Percentiles rank a stretch among this genome's conserved stretches.
These are phyloP conservation scores for Oryzias melastigma DNA, from an alignment of 2,113 vertebrate genomes.

Conservation along the genomic window DNA sequence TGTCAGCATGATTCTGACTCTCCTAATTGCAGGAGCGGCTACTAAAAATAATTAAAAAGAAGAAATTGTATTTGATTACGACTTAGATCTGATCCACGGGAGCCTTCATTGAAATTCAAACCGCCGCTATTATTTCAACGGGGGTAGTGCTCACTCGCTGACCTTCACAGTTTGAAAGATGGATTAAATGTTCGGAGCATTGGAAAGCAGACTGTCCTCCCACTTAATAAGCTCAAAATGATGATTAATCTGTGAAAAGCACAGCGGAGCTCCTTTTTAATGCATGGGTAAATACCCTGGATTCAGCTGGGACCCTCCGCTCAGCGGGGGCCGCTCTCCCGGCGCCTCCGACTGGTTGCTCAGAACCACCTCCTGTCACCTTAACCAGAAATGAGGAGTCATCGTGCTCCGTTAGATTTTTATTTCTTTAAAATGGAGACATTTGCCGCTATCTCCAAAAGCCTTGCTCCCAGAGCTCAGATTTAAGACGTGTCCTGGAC, in stretches of 20 bases:
- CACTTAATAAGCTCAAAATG: slow-evolving; percentile 77
- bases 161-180: slow-evolving; percentile 79
- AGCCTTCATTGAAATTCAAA: slow-evolving; percentile 60
- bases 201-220: slow-evolving; percentile 71
- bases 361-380: slow-evolving; percentile 36
- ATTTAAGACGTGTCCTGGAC: slow-evolving; percentile 54
- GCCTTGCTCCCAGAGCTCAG: slow-evolving; percentile 37
- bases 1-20: slow-evolving; percentile 27
- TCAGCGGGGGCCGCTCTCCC: slow-evolving; percentile 21
- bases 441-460: slow-evolving; percentile 25
- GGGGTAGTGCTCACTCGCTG: slow-evolving; percentile 64
- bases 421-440: neutral
- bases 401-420: slow-evolving; percentile 39
- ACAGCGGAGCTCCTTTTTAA: slow-evolving; percentile 58
- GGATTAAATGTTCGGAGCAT: slow-evolving; percentile 75
- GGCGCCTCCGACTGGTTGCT: slow-evolving; percentile 44
- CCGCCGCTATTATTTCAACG: slow-evolving; percentile 55
- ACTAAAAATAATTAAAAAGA: slow-evolving; percentile 26
- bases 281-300: slow-evolving; percentile 59
- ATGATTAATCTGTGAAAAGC: slow-evolving; percentile 78
- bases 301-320: slow-evolving; percentile 53
- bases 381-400: slow-evolving; percentile 41
- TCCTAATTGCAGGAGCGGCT: slow-evolving; percentile 2
- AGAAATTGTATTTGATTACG: slow-evolving; percentile 48
- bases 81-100: slow-evolving; percentile 27